Conservation (phyloP, 2,888 invertebrate species). For the Pristionchus arcanus region DNA sequence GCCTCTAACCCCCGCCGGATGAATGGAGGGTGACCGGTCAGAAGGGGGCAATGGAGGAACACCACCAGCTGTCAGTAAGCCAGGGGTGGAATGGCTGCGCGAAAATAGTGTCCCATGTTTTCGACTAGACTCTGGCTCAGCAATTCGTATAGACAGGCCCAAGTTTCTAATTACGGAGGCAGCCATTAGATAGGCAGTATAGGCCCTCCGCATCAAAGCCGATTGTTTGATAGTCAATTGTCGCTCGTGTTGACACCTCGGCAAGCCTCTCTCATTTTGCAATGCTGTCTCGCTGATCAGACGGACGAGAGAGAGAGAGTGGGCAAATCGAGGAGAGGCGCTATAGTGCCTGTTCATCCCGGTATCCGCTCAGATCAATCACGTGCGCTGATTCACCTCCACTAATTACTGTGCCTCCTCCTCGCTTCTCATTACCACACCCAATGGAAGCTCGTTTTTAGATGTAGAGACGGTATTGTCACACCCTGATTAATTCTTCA, state of each 20-base stretch:
- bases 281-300: neutral
- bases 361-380: neutral
- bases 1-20: neutral
- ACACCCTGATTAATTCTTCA: neutral
- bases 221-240: too few species aligned
- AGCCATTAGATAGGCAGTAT: too few species aligned
- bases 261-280: too few species aligned
- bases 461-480: neutral
- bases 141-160: too few species aligned
- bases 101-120: too few species aligned
- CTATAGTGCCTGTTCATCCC: neutral
- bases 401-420: neutral
- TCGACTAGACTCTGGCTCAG: too few species aligned
- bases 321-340: too few species aligned
- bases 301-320: neutral
- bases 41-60: neutral
- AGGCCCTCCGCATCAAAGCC: too few species aligned
- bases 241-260: too few species aligned
- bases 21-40: constrained; percentile 30
- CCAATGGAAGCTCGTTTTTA: neutral
- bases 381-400: neutral
- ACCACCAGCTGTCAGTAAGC: constrained; percentile 27
- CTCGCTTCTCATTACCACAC: neutral
- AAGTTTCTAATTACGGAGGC: too few species aligned
- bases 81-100: too few species aligned